Percentiles rank a stretch among this genome's conserved stretches.
phyloP scores from a whole-genome alignment of 2,797 vertebrate species.

The Neosilurus hyrtlii region DNA sequence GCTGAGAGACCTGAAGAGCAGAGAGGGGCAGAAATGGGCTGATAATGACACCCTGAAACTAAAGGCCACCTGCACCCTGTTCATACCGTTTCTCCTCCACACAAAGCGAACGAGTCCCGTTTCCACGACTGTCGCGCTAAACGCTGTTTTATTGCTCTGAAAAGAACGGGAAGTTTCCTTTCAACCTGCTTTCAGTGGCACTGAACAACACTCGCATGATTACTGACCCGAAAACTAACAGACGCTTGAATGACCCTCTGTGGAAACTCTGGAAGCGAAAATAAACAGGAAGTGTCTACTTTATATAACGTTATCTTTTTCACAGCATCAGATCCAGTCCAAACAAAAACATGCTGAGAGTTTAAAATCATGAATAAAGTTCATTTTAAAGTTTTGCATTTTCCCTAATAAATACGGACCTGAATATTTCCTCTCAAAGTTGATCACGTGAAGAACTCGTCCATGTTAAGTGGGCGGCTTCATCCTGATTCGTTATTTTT shows the following conservation, averaged over 20 bases:
- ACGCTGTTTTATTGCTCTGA: constrained; percentile 42
- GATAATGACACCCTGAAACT: constrained; percentile 26
- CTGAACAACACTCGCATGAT: constrained; percentile 2
- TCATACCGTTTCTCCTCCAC: constrained; percentile 53
- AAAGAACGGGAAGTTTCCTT: constrained; percentile 4
- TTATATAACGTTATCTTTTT: neutral
- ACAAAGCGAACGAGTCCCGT: constrained; percentile 56
- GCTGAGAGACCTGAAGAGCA: constrained; percentile 39
- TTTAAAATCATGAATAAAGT: neutral
- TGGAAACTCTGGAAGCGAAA: neutral
- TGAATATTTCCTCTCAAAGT: neutral
- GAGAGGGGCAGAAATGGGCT: constrained; percentile 28
- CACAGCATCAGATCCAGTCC: too few relatives aligned
- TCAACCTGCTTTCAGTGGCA: neutral
- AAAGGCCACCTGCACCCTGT: constrained; percentile 46
- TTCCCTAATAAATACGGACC: neutral
- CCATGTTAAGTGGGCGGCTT: too few relatives aligned
- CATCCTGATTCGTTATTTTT: neutral
- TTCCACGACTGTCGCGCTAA: constrained; percentile 69
- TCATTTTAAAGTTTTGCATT: neutral
- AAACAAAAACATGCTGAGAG: neutral
- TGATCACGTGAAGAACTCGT: neutral
- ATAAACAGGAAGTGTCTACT: neutral
- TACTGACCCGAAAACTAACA: constrained; percentile 12
- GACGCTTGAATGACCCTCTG: neutral